phyloP scores from a whole-genome alignment of 1,140 invertebrate species.

The Leptopilina boulardi region DNA sequence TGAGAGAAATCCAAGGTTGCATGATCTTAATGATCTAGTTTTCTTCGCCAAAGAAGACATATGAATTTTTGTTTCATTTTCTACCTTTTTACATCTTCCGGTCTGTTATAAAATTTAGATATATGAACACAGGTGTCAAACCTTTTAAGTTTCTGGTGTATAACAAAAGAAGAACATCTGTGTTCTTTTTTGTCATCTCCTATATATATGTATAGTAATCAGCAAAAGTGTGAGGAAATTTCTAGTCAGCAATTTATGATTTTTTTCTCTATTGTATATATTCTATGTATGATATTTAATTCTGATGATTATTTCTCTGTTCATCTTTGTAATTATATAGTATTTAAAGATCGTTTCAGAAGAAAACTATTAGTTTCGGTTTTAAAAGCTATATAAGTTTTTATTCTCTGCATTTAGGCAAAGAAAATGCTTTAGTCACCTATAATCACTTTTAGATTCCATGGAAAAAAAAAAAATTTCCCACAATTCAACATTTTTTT shows the following conservation, averaged over 20 bases:
- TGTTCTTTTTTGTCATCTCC: not conserved
- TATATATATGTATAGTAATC: no score
- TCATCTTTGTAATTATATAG: not conserved
- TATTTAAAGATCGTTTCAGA: no score
- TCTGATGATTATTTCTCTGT: not conserved
- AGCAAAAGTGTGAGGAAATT: slow-evolving; percentile 2
- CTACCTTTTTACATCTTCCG: slow-evolving; percentile 37
- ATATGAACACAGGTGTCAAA: slow-evolving; percentile 29
- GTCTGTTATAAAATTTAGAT: slow-evolving; percentile 14
- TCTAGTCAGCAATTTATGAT: not conserved
- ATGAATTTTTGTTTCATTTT: slow-evolving; percentile 64
- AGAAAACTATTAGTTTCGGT: no score
- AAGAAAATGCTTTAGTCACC: no score
- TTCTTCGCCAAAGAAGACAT: slow-evolving; percentile 63
- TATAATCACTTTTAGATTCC: no score
- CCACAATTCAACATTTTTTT: no score
- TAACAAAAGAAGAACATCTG: not conserved
- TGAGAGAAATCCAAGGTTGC: slow-evolving; percentile 73
- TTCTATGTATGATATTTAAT: not conserved
- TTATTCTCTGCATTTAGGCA: no score
- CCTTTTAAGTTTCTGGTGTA: not conserved
- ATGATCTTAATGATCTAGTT: slow-evolving; percentile 72
- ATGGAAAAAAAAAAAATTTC: no score
- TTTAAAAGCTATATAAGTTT: no score
- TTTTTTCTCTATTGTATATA: not conserved